Percentiles rank a stretch among this genome's conserved stretches.
phyloP scores from a whole-genome alignment of 2,113 vertebrate genomes.

The Ia io region DNA sequence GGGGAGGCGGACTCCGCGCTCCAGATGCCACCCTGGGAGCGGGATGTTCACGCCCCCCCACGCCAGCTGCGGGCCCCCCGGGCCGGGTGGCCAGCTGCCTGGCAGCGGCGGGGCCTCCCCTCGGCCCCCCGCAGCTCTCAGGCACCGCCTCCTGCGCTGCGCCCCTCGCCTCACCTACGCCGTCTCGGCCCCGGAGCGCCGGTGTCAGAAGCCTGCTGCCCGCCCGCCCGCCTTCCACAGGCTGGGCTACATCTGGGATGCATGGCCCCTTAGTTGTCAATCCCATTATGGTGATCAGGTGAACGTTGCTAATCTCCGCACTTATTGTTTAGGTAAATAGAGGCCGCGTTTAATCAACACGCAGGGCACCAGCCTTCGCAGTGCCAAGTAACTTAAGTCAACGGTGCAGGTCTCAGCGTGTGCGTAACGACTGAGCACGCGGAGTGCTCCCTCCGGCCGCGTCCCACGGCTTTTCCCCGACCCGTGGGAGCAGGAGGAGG shows the following conservation, averaged over 20 bases:
- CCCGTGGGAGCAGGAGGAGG: constrained; percentile 44
- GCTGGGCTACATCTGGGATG: constrained; percentile 78
- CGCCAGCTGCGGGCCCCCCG: not conserved
- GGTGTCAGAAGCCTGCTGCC: constrained; percentile 1
- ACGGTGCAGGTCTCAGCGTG: constrained; percentile 81
- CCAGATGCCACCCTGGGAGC: not conserved
- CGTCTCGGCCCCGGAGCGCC: not conserved
- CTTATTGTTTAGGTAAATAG: constrained; percentile 84
- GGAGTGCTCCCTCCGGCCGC: constrained; percentile 73
- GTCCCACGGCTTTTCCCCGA: constrained; percentile 70
- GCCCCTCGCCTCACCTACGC: not conserved
- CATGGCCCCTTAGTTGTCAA: constrained; percentile 80
- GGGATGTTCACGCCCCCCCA: not conserved
- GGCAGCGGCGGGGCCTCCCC: not conserved
- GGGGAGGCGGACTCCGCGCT: not conserved
- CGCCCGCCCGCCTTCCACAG: constrained; percentile 4
- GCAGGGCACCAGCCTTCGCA: constrained; percentile 72
- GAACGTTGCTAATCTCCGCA: constrained; percentile 83
- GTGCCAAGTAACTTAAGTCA: constrained; percentile 85
- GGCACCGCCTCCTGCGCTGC: not conserved
- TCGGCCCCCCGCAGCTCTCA: not conserved
- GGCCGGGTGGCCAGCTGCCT: not conserved
- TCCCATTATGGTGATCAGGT: constrained; percentile 81
- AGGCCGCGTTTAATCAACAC: constrained; percentile 84
- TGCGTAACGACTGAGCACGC: constrained; percentile 81